A percentile compares a stretch with the other conserved stretches of the same genome.
phyloP scores from a whole-genome alignment of 2,888 invertebrate species.

The Lycia hirtaria region DNA sequence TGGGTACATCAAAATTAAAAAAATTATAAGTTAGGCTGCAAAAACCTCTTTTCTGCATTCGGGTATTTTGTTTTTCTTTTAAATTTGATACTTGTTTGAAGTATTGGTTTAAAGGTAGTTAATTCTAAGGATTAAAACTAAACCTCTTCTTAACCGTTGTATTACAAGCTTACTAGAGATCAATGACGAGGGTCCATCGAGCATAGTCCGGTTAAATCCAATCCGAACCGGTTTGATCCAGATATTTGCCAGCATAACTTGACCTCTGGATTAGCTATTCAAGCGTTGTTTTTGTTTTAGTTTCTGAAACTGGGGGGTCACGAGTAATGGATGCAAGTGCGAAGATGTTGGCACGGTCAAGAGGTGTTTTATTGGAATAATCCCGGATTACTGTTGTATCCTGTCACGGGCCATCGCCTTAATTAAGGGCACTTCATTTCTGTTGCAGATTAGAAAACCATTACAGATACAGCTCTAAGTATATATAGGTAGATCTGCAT shows the following conservation, averaged over 20 bases:
- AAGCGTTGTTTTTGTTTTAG: conserved; percentile 27
- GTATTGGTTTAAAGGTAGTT: conserved; percentile 3
- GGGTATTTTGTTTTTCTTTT: too few relatives aligned
- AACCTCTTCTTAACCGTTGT: conserved; percentile 22
- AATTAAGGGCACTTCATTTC: conserved; percentile 73
- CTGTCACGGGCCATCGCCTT: conserved; percentile 74
- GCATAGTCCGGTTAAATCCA: conserved; percentile 54
- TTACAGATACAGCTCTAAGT: neutral
- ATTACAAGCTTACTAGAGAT: conserved; percentile 33
- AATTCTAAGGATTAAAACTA: conserved; percentile 23
- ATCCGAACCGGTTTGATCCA: conserved; percentile 48
- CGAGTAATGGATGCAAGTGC: conserved; percentile 41
- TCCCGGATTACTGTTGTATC: conserved; percentile 77
- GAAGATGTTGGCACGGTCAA: conserved; percentile 62
- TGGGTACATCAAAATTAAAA: too few relatives aligned
- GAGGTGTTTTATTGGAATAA: conserved; percentile 82
- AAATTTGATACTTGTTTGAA: neutral
- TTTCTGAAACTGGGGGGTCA: conserved; percentile 30
- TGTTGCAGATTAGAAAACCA: neutral
- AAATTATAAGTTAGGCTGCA: too few relatives aligned
- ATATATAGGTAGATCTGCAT: neutral
- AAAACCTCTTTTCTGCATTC: neutral
- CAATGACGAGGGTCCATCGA: conserved; percentile 49
- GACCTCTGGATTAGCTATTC: conserved; percentile 36
- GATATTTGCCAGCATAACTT: conserved; percentile 44